Conservation (phyloP, 2,113 vertebrate species). For the Scomber colias region DNA sequence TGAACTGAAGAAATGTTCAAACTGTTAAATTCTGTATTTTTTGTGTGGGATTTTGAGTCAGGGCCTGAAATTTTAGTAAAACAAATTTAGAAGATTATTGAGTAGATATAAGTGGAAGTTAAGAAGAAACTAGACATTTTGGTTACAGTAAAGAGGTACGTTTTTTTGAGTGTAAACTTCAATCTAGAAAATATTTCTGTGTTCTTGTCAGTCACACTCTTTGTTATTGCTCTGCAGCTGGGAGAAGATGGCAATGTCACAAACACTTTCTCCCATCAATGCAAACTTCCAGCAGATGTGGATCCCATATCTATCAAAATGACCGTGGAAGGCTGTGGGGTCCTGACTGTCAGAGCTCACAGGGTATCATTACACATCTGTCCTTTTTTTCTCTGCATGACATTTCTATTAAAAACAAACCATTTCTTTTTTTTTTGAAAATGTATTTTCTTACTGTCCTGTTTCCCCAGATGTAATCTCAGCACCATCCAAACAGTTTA, state of each 20-base stretch:
- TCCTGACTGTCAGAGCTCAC: slow-evolving; percentile 89
- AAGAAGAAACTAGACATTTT: neutral
- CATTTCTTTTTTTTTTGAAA: neutral
- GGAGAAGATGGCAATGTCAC: slow-evolving; percentile 87
- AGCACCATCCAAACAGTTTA: neutral
- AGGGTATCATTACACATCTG: slow-evolving; percentile 39
- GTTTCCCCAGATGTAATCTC: neutral
- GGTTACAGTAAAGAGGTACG: too few species aligned
- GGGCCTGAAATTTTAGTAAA: neutral
- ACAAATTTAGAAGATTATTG: neutral
- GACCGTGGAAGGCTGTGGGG: slow-evolving; percentile 82
- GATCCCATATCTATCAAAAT: slow-evolving; percentile 90
- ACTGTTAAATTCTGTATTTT: too few species aligned
- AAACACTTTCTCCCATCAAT: slow-evolving; percentile 92
- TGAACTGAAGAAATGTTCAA: too few species aligned
- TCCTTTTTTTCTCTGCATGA: neutral
- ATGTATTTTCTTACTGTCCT: neutral
- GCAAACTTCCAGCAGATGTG: slow-evolving; percentile 92
- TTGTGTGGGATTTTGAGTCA: neutral
- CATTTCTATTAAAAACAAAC: neutral
- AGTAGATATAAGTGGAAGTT: too few species aligned
- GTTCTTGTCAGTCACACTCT: neutral
- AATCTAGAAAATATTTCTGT: neutral
- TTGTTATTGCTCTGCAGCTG: slow-evolving; percentile 76
- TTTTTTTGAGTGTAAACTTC: too few species aligned